Evolutionary conservation across 2,113 vertebrate genomes (phyloP).

Genomic region (Rhinichthys klamathensis): DNA sequence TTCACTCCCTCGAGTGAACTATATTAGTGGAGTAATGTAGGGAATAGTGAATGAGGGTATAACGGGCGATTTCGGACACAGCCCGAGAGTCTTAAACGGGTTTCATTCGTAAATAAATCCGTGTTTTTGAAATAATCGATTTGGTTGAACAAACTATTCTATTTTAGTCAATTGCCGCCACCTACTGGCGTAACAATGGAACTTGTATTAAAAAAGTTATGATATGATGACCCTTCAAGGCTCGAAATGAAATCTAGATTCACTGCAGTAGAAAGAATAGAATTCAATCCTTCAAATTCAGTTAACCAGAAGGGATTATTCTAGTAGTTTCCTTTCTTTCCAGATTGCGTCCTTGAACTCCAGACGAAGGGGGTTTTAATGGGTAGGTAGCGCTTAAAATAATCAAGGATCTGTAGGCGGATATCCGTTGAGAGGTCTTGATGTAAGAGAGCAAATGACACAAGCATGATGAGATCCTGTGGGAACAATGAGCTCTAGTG

Average conservation of each 20-base stretch:
- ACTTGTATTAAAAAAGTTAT: background rate
- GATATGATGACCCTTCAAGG: background rate
- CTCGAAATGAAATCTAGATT: background rate
- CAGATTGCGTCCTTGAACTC: background rate
- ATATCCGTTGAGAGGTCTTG: constrained; percentile 34
- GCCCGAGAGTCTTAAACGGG: no score
- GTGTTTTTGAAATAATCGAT: background rate
- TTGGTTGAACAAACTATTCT: background rate
- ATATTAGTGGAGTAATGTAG: no score
- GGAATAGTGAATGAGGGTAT: no score
- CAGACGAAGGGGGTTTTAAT: background rate
- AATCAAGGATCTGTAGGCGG: constrained; percentile 44
- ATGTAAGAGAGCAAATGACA: constrained; percentile 41
- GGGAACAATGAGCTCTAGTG: constrained; percentile 57
- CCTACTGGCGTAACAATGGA: background rate
- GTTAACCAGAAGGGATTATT: background rate
- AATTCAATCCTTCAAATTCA: background rate
- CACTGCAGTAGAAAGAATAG: background rate
- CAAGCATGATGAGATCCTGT: constrained; percentile 4
- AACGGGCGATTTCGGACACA: no score
- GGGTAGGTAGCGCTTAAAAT: constrained; percentile 40
- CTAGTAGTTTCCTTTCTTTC: background rate
- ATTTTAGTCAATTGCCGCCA: background rate
- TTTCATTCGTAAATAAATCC: background rate
- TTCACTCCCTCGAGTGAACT: no score